Conservation (phyloP, 2,888 invertebrate species). For the Nephrotoma flavescens region DNA sequence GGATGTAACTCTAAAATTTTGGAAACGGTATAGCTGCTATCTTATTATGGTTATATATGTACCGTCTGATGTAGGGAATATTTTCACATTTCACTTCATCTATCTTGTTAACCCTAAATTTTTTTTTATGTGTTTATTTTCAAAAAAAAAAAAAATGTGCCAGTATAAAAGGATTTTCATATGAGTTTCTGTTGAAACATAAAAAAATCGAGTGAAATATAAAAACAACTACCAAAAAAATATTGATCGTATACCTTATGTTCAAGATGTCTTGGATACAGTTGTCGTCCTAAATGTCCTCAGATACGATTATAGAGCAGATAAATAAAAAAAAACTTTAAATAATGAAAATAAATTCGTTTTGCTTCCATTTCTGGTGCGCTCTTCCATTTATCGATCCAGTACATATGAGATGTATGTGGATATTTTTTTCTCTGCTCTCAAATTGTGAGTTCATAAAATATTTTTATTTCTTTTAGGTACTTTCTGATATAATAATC, state of each 20-base stretch:
- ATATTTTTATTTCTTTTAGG: background rate
- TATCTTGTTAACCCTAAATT: background rate
- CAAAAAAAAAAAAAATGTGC: background rate
- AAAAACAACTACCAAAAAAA: background rate
- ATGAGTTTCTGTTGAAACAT: background rate
- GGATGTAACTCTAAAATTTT: background rate
- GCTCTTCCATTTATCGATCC: background rate
- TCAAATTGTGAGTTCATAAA: background rate
- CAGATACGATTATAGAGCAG: background rate
- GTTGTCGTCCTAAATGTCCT: background rate
- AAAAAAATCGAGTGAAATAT: background rate
- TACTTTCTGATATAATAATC: background rate
- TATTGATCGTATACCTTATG: background rate
- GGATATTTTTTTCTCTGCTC: background rate
- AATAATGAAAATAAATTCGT: background rate
- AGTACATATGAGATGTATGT: background rate
- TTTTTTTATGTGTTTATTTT: background rate
- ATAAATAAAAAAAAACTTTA: background rate
- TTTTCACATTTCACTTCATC: background rate
- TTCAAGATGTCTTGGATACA: background rate
- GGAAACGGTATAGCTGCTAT: too few species aligned
- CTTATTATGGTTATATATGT: too few species aligned
- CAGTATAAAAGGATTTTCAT: background rate
- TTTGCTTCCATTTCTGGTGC: background rate
- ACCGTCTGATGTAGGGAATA: background rate